Conservation (phyloP, 1,140 invertebrate species). For the Drosophila cardini region DNA sequence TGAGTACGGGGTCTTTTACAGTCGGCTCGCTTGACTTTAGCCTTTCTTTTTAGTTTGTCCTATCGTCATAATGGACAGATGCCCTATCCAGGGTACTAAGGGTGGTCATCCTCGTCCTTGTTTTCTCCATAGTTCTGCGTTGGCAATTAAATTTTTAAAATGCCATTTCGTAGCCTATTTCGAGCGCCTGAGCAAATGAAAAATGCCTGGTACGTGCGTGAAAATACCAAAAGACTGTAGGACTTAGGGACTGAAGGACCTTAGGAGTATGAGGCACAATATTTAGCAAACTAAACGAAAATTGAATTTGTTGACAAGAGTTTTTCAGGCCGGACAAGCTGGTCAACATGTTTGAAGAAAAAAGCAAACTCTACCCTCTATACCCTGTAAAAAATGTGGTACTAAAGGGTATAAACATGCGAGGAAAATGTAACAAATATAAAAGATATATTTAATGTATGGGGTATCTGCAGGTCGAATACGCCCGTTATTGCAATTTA, state of each 20-base stretch:
- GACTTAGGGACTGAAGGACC: background rate
- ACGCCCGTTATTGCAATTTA: slow-evolving; percentile 39
- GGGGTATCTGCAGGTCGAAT: slow-evolving; percentile 1
- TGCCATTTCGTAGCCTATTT: slow-evolving; percentile 72
- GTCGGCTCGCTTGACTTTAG: too few species aligned
- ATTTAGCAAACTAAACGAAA: slow-evolving; percentile 64
- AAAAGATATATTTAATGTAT: background rate
- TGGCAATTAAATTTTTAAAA: slow-evolving; percentile 79
- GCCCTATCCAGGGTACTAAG: background rate
- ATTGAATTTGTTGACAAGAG: slow-evolving; percentile 64
- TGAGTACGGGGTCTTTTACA: too few species aligned
- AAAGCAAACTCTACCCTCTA: background rate
- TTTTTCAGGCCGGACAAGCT: slow-evolving; percentile 20
- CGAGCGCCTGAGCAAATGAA: slow-evolving; percentile 55
- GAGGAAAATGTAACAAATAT: background rate
- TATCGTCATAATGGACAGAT: slow-evolving; percentile 43
- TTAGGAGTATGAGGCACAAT: slow-evolving; percentile 15
- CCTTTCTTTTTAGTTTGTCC: too few species aligned
- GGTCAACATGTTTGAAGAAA: background rate
- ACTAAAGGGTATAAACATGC: background rate
- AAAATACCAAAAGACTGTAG: background rate
- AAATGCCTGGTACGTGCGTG: slow-evolving; percentile 51
- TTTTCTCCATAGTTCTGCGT: background rate
- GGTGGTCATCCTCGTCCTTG: slow-evolving; percentile 5
- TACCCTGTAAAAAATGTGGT: background rate